phyloP scores from a whole-genome alignment of 2,888 invertebrate genomes.

The Polydrusus pterygomalis region DNA sequence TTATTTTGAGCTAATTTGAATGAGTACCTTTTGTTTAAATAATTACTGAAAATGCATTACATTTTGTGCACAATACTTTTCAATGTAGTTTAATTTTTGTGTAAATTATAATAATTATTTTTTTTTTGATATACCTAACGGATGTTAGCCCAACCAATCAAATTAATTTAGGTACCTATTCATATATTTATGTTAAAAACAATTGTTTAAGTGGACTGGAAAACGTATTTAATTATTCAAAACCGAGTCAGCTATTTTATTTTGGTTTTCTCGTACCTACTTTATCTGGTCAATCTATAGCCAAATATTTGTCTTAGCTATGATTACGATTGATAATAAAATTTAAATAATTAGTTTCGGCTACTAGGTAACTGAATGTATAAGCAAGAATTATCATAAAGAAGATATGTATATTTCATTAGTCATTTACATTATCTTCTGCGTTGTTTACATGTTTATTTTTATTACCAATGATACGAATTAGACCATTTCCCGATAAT shows the following conservation, averaged over 20 bases:
- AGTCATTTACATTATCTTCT: constrained; percentile 54
- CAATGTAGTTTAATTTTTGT: too few relatives aligned
- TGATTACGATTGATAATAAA: constrained; percentile 35
- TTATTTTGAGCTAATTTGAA: too few relatives aligned
- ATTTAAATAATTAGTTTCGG: constrained; percentile 33
- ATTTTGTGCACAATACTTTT: too few relatives aligned
- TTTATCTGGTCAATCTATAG: too few relatives aligned
- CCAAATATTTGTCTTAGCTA: constrained; percentile 36
- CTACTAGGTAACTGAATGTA: constrained; percentile 33
- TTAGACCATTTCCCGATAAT: constrained; percentile 34
- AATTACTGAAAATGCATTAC: too few relatives aligned
- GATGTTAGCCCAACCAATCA: too few relatives aligned
- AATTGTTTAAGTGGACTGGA: neutral
- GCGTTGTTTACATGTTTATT: constrained; percentile 47
- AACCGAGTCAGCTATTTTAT: neutral
- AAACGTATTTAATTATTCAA: neutral
- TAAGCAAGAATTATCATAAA: constrained; percentile 40
- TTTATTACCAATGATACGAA: constrained; percentile 37
- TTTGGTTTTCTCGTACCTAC: neutral
- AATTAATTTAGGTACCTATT: too few relatives aligned
- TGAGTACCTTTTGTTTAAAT: too few relatives aligned
- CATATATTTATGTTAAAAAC: too few relatives aligned
- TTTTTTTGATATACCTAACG: too few relatives aligned
- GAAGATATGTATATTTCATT: constrained; percentile 52
- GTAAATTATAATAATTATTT: too few relatives aligned